Base-by-base conservation (phyloP, 2,113 vertebrate species). In the Chlamydotis undulata region DNA sequence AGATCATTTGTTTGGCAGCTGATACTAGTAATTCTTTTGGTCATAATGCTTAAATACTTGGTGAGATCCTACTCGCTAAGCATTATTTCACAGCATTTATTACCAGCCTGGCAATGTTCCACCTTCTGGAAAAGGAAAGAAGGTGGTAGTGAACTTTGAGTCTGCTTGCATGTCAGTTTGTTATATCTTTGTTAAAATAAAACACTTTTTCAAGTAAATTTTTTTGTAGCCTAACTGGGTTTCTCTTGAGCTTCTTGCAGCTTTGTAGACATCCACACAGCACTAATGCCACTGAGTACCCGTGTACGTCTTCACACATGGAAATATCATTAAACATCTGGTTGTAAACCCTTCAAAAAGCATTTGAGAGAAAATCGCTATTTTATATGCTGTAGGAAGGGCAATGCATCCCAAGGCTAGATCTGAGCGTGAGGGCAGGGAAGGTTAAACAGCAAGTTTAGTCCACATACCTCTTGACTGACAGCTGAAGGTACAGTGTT, bases 1-100 rank as follows among this genome's bases (percentile, higher is more conserved):
- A 97, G 96, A 87, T 98, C 94, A 96, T 96, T 88, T 93, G 78
- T 93, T 97, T 97, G 96, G 95, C 97, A 95, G 84, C 92, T 87
- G 95, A 90, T 97, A 49, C 89, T 86, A 96, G 76, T 83, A 74
- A 94, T 97, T 97, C 81, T 81, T 96, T 95, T 95, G 96, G 76
- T 87, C 75, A 41, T 50, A 94, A 76, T 3, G 4, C 75, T 95
- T 86, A 97, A 97, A 91, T 94, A 94, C 81, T 96, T 97, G 92
- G 94, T 94, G 93, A 91, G 69, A 89, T 94, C 80, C 91, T 71
- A 83, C 93, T 97, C 43, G 45, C 55, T 90, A 88, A 91, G 67
- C 68, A 23, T 88, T 96, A 78, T 97, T 97, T 96, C 79, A 84
- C 74, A 78, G 95, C 49, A 60, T 73, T 95, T 95, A 94, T 97